Base-by-base conservation (phyloP, 2,113 vertebrate species). In the Aphelocoma coerulescens region DNA sequence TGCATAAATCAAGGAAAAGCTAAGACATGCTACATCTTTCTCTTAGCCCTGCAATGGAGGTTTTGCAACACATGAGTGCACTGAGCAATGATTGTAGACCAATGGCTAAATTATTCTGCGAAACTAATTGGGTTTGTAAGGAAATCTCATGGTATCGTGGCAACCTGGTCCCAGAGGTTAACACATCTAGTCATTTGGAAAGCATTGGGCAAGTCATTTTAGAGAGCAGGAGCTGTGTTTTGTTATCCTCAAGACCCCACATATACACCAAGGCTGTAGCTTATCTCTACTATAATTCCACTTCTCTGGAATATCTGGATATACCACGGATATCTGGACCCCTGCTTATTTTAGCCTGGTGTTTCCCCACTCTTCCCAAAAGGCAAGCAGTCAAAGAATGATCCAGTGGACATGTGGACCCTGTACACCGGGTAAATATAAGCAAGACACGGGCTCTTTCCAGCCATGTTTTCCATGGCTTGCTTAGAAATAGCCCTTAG, bases 81-180 rank as follows among this genome's bases (percentile, higher is more conserved):
- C 35, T 19, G 24, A 77, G 55, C 0, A 2, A 62, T 0, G 2
- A 24, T 1, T 49, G n/a, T 44, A 68, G 35, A 41, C 18, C 0
- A 0, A 35, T 16, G 79, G 37, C 43, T 88, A 71, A 55, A 49
- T 35, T n/a, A 57, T 73, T 84, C 46, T 49, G 28, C 43, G 33
- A 78, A 90, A 71, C 26, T 57, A 71, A 41, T 20, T 11, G 4
- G 33, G 11, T 15, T 52, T 80, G 11, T 80, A 77, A 69, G 52
- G 68, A 85, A 77, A 66, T 54, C 0, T 1, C 16, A 13, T 7
- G 44, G 44, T 61, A 24, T 16, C 0, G 0, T 46, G 46, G 65
- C 78, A 66, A 21, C 28, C 28, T 11, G n/a, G 27, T 28, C 73
- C 41, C 17, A 11, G 68, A 77, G 26, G 24, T 59, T n/a, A 74